phyloP scores from a whole-genome alignment of 2,888 invertebrate genomes.

The Microchrysa polita region DNA sequence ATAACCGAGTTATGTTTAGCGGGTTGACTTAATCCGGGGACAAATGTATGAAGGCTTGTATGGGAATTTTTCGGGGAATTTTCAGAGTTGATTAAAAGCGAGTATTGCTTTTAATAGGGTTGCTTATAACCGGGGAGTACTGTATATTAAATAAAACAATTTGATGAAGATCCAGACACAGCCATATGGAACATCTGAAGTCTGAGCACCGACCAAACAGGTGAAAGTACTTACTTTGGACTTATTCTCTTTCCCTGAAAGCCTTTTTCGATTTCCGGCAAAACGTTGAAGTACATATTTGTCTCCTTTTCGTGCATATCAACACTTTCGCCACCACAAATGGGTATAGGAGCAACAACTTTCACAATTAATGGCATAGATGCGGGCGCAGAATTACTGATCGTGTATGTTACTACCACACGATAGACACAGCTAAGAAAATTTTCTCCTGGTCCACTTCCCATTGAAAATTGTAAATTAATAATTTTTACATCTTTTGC shows the following conservation, averaged over 20 bases:
- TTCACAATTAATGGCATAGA: slow-evolving; percentile 28
- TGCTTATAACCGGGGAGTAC: neutral
- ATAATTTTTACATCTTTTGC: slow-evolving; percentile 44
- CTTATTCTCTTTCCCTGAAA: slow-evolving; percentile 62
- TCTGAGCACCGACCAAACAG: too few species aligned
- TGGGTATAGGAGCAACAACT: slow-evolving; percentile 7
- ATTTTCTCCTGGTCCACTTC: slow-evolving; percentile 50
- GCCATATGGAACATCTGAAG: too few species aligned
- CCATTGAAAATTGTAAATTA: slow-evolving; percentile 47
- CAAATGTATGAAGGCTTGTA: too few species aligned
- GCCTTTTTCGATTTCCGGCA: slow-evolving; percentile 63
- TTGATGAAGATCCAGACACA: too few species aligned
- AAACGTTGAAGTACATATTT: slow-evolving; percentile 63
- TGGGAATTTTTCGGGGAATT: too few species aligned
- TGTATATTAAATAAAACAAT: neutral
- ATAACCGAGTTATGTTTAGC: too few species aligned
- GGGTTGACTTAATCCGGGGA: too few species aligned
- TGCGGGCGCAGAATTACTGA: slow-evolving; percentile 42
- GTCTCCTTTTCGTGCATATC: slow-evolving; percentile 65
- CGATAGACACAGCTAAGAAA: slow-evolving; percentile 50
- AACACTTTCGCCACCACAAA: slow-evolving; percentile 62
- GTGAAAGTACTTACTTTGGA: slow-evolving; percentile 59
- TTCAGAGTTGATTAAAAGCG: too few species aligned
- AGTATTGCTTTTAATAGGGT: neutral
- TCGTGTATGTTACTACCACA: slow-evolving; percentile 47